Base-by-base conservation (phyloP, 2,888 invertebrate genomes). In the Opisthograptis luteolata region DNA sequence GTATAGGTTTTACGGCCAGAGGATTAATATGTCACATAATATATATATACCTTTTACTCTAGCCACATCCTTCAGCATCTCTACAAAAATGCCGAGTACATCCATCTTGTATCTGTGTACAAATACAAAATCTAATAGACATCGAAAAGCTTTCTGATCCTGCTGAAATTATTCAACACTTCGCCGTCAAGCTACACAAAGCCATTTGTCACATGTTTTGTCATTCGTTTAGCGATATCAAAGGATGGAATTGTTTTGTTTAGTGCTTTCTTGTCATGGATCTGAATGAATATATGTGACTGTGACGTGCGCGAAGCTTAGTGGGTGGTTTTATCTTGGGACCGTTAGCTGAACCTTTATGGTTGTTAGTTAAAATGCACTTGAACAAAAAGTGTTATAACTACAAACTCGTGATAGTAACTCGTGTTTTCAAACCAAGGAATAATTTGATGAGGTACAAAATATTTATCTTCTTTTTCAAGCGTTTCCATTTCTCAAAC, bases 191-290 rank as follows among this genome's bases (percentile, higher is more conserved):
- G 27, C 53, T 53, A 53, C 58, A 47, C 58, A 56, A 47, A 60
- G 55, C 37, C 56, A 56, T 64, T 62, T 46, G 58, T 56, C 48
- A 53, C 54, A 52, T 51, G 64, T 58, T 64, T 62, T 64, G 62
- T 62, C 57, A 55, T 53, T 60, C 53, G 46, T 57, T 61, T 59
- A 55, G 36, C 27, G 22, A 58, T 65, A 66, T 66, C 66, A 66
- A 66, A 66, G 62, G 57, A 52, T 32, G 15, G 54, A 32, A 51
- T 60, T 57, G 55, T 66, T 50, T 55, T 56, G 49, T 62, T 55
- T 51, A 47, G 37, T 45, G 22, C 40, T 24, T 27, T 41, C 40
- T 36, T 51, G 50, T 40, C 40, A 36, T 22, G 40, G 19, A 17
- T 39, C 34, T 34, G 22, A 34, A 35, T 22, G 13, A 39, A 49